Base-by-base conservation (phyloP, 2,888 invertebrate species). In the Gymnocheta viridis region DNA sequence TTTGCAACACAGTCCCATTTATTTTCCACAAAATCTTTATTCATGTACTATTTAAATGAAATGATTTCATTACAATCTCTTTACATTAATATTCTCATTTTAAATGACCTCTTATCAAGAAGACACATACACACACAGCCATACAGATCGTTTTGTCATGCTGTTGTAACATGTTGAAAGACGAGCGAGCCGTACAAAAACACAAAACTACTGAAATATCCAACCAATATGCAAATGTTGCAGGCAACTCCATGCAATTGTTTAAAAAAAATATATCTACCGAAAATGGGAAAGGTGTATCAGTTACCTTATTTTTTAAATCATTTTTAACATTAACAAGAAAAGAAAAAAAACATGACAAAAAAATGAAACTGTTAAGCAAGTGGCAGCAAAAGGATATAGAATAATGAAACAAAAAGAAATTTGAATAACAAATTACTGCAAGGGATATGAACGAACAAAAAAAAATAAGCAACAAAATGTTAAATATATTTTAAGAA, bases 371-470 rank as follows among this genome's bases (percentile, higher is more conserved):
- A n/a, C n/a, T n/a, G 10, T 54, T 14, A 22, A 38, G 66, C 56
- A 32, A 12, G 0, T 12, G 3, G 7, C 12, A 41, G 29, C 17
- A 73, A 77, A 58, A 44, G 49, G 19, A 35, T 27, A 49, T 24
- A n/a, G 47, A 27, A 47, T 27, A 73, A 77, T 44, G 49, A n/a
- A 56, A 73, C 67, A 60, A 66, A 66, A 66, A 29, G 27, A 80
- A 74, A 81, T 81, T 81, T 74, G 67, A 81, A 74, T 74, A 69
- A 81, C 81, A 82, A 82, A 76, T 82, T 69, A 62, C 35, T 62
- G 58, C 24, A 62, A 69, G 70, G 74, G 62, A 69, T 69, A 69
- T 69, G 54, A n/a, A n/a, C n/a, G 32, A 38, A 24, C n/a, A n/a
- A n/a, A n/a, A n/a, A n/a, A n/a, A n/a, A n/a, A n/a, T n/a, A n/a